Evolutionary conservation across 2,113 vertebrate genomes (phyloP).

Genomic region (Paralichthys olivaceus): DNA sequence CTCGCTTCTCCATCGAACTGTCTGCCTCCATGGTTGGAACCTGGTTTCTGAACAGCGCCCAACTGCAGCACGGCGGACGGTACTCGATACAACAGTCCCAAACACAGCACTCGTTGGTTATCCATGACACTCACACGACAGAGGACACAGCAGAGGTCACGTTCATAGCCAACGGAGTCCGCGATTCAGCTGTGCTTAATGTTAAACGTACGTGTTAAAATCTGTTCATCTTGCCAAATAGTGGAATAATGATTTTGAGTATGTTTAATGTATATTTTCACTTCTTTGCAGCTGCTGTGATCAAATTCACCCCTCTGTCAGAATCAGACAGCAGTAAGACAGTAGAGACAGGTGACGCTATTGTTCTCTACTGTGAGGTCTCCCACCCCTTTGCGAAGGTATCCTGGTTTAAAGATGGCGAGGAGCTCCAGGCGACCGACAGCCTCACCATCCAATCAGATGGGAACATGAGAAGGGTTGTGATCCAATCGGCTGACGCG

Average conservation of each 20-base stretch:
- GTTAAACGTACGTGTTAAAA: constrained; percentile 84
- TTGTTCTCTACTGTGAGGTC: constrained; percentile 84
- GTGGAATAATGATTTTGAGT: background rate
- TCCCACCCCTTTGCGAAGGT: constrained; percentile 73
- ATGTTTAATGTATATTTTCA: background rate
- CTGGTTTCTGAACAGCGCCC: constrained; percentile 88
- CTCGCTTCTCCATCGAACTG: constrained; percentile 85
- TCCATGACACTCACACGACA: constrained; percentile 60
- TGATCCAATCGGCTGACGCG: constrained; percentile 78
- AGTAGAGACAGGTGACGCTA: constrained; percentile 67
- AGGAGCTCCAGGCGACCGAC: constrained; percentile 63
- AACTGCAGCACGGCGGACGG: constrained; percentile 75
- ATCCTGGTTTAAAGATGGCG: constrained; percentile 81
- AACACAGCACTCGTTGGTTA: constrained; percentile 81
- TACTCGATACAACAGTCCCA: constrained; percentile 73
- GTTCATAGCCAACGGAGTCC: constrained; percentile 85
- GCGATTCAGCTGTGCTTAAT: constrained; percentile 83
- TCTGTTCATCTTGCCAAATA: background rate
- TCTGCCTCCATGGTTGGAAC: constrained; percentile 83
- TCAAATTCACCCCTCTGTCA: constrained; percentile 75
- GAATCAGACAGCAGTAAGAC: constrained; percentile 73
- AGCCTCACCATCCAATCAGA: constrained; percentile 80
- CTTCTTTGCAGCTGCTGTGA: constrained; percentile 67
- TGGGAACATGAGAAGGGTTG: constrained; percentile 81
- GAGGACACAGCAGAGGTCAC: constrained; percentile 85